phyloP scores from a whole-genome alignment of 2,113 vertebrate genomes.

The Glaucomys volans region DNA sequence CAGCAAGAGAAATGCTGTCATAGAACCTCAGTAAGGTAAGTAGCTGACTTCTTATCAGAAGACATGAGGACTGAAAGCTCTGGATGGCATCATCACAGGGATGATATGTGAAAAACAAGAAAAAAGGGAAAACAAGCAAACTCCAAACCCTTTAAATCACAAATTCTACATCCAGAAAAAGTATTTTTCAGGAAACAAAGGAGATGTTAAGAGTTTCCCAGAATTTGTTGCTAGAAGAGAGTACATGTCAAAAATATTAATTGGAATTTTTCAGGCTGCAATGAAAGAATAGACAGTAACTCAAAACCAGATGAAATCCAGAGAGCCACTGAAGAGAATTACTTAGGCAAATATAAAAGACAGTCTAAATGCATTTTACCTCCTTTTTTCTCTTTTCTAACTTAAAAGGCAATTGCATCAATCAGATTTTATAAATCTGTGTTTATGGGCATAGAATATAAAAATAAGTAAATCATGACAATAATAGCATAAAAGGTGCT shows the following conservation, averaged over 20 bases:
- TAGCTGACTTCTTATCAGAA: not conserved
- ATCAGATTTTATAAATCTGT: not conserved
- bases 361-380: not conserved
- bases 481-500: not conserved
- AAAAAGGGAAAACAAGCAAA: not conserved
- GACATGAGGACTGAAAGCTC: not conserved
- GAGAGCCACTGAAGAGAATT: not conserved
- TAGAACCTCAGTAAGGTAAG: not conserved
- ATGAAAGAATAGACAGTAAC: not conserved
- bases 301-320: not conserved
- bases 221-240: not conserved
- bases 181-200: not conserved
- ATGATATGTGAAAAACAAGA: not conserved
- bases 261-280: not conserved
- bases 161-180: not conserved
- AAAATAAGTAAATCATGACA: not conserved
- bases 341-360: not conserved
- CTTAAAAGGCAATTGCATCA: not conserved
- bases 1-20: not conserved
- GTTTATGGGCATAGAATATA: not conserved
- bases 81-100: not conserved
- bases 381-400: not conserved
- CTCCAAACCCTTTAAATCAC: not conserved
- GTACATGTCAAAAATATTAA: not conserved
- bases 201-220: not conserved